Conservation (phyloP, 1,140 invertebrate genomes). For the Sogatella furcifera region DNA sequence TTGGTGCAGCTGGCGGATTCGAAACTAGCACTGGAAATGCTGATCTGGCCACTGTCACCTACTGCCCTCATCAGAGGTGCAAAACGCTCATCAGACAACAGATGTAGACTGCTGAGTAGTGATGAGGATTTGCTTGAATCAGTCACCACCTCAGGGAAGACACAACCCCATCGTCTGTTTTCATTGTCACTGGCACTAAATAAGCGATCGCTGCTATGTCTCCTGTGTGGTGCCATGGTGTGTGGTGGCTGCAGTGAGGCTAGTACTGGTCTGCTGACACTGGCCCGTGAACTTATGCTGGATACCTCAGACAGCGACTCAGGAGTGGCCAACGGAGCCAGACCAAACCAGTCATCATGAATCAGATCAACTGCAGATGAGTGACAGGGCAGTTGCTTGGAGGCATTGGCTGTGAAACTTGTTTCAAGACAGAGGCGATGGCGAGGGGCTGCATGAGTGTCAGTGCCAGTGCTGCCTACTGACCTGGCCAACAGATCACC, state of each 20-base stretch:
- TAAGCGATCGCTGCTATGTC: constrained; percentile 9
- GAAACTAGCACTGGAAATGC: constrained; percentile 18
- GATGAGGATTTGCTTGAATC: constrained; percentile 18
- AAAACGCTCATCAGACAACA: constrained; percentile 19
- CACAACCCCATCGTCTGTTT: not conserved
- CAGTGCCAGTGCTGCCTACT: constrained; percentile 27
- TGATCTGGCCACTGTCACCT: not conserved
- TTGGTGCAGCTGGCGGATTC: constrained; percentile 12
- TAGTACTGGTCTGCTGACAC: not conserved
- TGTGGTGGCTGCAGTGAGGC: not conserved
- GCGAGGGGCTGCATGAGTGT: constrained; percentile 38
- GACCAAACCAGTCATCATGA: constrained; percentile 50
- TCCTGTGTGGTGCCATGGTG: not conserved
- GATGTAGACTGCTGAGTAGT: constrained; percentile 20
- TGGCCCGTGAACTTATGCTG: constrained; percentile 40
- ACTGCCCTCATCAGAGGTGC: constrained; percentile 11
- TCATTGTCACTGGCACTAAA: constrained; percentile 6
- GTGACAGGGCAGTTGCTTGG: constrained; percentile 23
- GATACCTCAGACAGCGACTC: constrained; percentile 75
- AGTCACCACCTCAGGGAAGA: not conserved
- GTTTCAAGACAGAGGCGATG: constrained; percentile 58
- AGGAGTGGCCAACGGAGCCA: constrained; percentile 72
- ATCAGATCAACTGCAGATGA: constrained; percentile 33
- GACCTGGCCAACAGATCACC: constrained; percentile 29
- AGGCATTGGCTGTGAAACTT: constrained; percentile 46